A percentile compares a stretch with the other conserved stretches of the same genome.
Conservation (phyloP, 2,888 invertebrate genomes). For the Caenorhabditis wallacei region DNA sequence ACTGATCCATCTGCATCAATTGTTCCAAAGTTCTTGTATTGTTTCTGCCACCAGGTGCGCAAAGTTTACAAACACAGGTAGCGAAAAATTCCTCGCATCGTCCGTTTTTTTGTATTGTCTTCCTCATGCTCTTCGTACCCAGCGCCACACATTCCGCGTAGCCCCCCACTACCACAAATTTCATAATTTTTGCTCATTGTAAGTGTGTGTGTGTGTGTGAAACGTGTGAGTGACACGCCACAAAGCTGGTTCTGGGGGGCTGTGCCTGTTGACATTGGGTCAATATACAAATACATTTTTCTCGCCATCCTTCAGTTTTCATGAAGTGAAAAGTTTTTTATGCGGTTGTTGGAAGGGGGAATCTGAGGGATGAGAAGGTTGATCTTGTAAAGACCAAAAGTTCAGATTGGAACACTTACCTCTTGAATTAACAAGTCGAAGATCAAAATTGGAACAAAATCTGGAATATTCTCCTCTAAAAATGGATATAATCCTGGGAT, state of each 20-base stretch:
- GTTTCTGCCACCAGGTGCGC: constrained; percentile 30
- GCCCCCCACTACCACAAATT: constrained; percentile 21
- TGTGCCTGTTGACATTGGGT: constrained; percentile 64
- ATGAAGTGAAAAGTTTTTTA: constrained; percentile 23
- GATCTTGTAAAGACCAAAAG: background rate
- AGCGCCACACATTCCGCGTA: constrained; percentile 45
- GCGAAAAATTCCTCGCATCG: constrained; percentile 36
- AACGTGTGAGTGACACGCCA: constrained; percentile 62
- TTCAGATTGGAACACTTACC: too few relatives aligned
- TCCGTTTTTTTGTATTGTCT: constrained; percentile 18
- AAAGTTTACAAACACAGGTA: constrained; percentile 53
- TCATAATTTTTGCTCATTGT: constrained; percentile 58
- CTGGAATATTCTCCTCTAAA: too few relatives aligned
- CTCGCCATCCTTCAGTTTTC: constrained; percentile 10
- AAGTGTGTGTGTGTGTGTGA: constrained; percentile 30
- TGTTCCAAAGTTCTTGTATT: constrained; percentile 27
- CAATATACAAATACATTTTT: constrained; percentile 56
- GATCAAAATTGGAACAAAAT: too few relatives aligned
- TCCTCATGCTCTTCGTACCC: constrained; percentile 29
- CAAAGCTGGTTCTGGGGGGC: constrained; percentile 37
- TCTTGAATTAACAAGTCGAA: too few relatives aligned
- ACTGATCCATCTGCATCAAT: too few relatives aligned
- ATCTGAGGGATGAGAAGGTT: background rate
- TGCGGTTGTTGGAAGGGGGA: too few relatives aligned
- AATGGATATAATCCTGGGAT: too few relatives aligned